Percentiles rank a stretch among this genome's conserved stretches.
These are phyloP conservation scores for Ceratoteleas bidentatus DNA, from an alignment of 1,140 invertebrate species.

Conservation along the genomic window DNA sequence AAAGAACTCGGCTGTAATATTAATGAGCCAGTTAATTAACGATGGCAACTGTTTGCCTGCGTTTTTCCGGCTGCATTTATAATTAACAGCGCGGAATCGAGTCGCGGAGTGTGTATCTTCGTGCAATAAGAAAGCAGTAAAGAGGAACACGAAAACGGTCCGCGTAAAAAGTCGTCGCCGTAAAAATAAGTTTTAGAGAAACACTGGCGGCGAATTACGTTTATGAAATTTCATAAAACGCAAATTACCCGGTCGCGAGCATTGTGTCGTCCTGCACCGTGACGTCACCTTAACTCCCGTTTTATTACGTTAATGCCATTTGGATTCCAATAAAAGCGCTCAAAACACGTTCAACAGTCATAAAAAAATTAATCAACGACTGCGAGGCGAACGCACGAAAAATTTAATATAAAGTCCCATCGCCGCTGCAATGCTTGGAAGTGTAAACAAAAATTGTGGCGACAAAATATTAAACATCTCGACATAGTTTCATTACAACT, in stretches of 20 bases:
- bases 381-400: too few relatives aligned
- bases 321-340: constrained; percentile 17
- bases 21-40: too few relatives aligned
- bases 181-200: constrained; percentile 29
- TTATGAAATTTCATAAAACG: constrained; percentile 43
- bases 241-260: constrained; percentile 29
- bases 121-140: background rate
- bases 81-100: constrained; percentile 21
- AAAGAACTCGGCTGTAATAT: too few relatives aligned
- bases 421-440: too few relatives aligned
- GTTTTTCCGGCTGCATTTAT: constrained; percentile 23
- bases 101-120: constrained; percentile 21
- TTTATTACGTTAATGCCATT: constrained; percentile 52
- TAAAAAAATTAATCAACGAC: constrained; percentile 35
- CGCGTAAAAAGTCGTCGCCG: background rate
- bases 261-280: background rate
- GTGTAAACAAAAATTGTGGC: too few relatives aligned
- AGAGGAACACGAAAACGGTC: background rate
- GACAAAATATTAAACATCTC: too few relatives aligned
- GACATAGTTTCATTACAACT: constrained; percentile 1
- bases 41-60: constrained; percentile 34
- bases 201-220: constrained; percentile 8
- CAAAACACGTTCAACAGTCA: background rate
- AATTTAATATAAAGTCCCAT: too few relatives aligned
- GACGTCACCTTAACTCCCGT: too few relatives aligned